phyloP scores from a whole-genome alignment of 2,113 vertebrate genomes.

The Vulpes ferrilata region DNA sequence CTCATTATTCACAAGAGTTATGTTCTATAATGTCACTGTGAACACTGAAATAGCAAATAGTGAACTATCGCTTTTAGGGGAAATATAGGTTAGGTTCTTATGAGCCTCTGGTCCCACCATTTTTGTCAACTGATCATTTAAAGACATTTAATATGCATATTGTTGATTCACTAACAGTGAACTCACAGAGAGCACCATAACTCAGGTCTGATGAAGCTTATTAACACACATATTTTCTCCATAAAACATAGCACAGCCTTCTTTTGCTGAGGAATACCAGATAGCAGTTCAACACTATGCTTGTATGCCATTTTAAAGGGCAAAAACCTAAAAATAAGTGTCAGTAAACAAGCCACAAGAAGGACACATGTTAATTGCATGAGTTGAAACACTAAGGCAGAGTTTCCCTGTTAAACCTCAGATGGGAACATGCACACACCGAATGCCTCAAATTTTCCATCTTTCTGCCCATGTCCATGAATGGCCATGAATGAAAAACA shows the following conservation, averaged over 20 bases:
- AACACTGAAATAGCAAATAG: not conserved
- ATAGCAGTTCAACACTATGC: not conserved
- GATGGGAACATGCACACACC: rapidly evolving
- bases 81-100: not conserved
- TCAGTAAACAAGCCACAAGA: not conserved
- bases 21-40: not conserved
- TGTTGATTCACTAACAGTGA: not conserved
- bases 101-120: not conserved
- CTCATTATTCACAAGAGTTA: not conserved
- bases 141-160: not conserved
- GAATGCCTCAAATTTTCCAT: not conserved
- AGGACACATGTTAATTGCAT: not conserved
- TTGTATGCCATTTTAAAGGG: not conserved
- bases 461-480: not conserved
- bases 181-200: not conserved
- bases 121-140: not conserved
- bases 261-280: not conserved
- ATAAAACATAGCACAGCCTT: not conserved
- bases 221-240: rapidly evolving
- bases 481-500: not conserved
- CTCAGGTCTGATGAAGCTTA: not conserved
- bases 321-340: not conserved
- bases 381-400: not conserved
- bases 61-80: not conserved
- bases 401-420: not conserved